Evolutionary conservation across 1,140 invertebrate genomes (phyloP).

Genomic region (Neoseiulus cucumeris): DNA sequence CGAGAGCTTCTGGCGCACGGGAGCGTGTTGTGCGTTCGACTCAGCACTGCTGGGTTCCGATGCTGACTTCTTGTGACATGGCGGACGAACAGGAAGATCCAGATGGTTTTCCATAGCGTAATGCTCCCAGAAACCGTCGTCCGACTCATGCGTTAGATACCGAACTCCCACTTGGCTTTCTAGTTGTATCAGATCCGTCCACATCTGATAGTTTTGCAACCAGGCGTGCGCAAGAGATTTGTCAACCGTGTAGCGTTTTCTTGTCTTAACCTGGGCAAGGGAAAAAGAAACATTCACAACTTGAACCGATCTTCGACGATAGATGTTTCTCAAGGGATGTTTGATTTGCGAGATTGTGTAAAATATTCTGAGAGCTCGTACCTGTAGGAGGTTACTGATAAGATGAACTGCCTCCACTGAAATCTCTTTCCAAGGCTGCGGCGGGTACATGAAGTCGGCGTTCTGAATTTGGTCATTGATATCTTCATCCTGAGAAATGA

Average conservation of each 20-base stretch:
- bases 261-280: slow-evolving; percentile 49
- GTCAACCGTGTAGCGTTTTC: slow-evolving; percentile 87
- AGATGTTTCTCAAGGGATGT: too few species aligned
- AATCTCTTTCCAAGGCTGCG: slow-evolving; percentile 92
- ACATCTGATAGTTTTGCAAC: slow-evolving; percentile 90
- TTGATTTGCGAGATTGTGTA: too few species aligned
- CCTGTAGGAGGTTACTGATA: slow-evolving; percentile 92
- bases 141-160: slow-evolving; percentile 87
- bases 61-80: slow-evolving; percentile 18
- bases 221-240: slow-evolving; percentile 84
- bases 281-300: too few species aligned
- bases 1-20: background rate
- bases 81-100: slow-evolving; percentile 17
- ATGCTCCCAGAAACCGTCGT: slow-evolving; percentile 69
- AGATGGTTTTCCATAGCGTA: slow-evolving; percentile 30
- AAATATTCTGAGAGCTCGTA: background rate
- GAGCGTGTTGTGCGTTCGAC: background rate
- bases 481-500: slow-evolving; percentile 62
- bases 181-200: slow-evolving; percentile 72
- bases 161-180: slow-evolving; percentile 59
- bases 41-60: slow-evolving; percentile 11
- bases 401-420: slow-evolving; percentile 91
- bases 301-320: too few species aligned
- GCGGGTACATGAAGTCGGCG: slow-evolving; percentile 98
- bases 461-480: slow-evolving; percentile 99